Evolutionary conservation across 2,113 vertebrate genomes (phyloP).

Genomic region (Martes martes): DNA sequence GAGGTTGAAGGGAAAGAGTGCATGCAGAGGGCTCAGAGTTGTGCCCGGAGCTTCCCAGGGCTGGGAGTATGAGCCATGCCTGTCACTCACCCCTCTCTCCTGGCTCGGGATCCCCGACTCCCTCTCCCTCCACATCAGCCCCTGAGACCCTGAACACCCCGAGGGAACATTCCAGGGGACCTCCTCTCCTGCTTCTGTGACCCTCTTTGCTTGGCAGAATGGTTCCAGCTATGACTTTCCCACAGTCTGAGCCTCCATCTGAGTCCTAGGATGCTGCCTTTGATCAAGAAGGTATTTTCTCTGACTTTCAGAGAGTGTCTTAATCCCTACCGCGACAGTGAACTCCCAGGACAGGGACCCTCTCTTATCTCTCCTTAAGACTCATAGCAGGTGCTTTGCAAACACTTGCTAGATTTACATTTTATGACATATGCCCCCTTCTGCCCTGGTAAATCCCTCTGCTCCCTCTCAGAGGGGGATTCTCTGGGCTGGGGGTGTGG

Average conservation of each 20-base stretch:
- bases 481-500: not conserved
- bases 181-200: accelerated
- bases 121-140: not conserved
- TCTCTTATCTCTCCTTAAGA: not conserved
- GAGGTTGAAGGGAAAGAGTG: no score
- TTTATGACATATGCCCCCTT: not conserved
- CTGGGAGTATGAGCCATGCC: not conserved
- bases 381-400: not conserved
- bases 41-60: not conserved
- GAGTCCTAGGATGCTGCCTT: not conserved
- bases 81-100: not conserved
- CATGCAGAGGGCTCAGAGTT: not conserved
- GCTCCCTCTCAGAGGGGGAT: not conserved
- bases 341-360: not conserved
- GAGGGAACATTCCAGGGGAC: not conserved
- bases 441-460: not conserved
- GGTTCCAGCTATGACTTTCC: not conserved
- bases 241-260: not conserved
- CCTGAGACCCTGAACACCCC: not conserved
- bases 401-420: not conserved
- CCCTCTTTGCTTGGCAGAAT: not conserved
- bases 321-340: not conserved
- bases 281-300: not conserved
- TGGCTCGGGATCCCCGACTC: not conserved
- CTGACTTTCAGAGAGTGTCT: not conserved